Conservation (phyloP, 2,797 vertebrate genomes). For the Pseudochirops corinnae region DNA sequence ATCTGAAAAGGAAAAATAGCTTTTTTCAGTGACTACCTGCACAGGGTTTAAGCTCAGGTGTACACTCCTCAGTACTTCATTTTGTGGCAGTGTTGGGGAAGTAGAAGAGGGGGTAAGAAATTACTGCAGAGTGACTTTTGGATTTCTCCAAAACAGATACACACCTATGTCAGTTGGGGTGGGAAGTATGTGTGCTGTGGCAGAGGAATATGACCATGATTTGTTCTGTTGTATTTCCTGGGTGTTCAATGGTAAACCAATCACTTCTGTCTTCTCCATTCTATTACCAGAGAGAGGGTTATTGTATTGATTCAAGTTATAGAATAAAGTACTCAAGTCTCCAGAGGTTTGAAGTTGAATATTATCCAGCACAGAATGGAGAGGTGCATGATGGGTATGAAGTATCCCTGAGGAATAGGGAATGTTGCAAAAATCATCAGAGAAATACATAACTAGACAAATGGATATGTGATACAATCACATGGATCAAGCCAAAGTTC, state of each 20-base stretch:
- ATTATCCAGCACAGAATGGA: not conserved
- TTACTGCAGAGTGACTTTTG: conserved; percentile 30
- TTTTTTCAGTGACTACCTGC: conserved; percentile 52
- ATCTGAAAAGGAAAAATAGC: conserved; percentile 32
- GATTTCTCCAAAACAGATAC: conserved; percentile 56
- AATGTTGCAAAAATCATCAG: not conserved
- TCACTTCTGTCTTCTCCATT: conserved; percentile 7
- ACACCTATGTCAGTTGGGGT: conserved; percentile 10
- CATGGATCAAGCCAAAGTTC: not conserved
- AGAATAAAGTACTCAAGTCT: not conserved
- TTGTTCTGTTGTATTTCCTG: conserved; percentile 47
- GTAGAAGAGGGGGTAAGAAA: conserved; percentile 58
- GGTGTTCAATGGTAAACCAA: conserved; percentile 10
- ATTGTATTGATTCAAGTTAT: not conserved
- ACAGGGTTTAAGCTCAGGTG: conserved; percentile 47
- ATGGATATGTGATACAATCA: not conserved
- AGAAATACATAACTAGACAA: not conserved
- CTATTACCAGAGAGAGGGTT: conserved; percentile 39
- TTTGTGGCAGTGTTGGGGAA: conserved; percentile 59
- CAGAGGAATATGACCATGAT: not conserved
- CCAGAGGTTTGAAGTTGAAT: not conserved
- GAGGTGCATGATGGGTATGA: not conserved
- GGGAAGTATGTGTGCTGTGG: not conserved
- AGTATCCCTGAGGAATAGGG: not conserved
- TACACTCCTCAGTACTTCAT: conserved; percentile 2